Conservation (phyloP, 2,888 invertebrate genomes). For the Antitype chi region DNA sequence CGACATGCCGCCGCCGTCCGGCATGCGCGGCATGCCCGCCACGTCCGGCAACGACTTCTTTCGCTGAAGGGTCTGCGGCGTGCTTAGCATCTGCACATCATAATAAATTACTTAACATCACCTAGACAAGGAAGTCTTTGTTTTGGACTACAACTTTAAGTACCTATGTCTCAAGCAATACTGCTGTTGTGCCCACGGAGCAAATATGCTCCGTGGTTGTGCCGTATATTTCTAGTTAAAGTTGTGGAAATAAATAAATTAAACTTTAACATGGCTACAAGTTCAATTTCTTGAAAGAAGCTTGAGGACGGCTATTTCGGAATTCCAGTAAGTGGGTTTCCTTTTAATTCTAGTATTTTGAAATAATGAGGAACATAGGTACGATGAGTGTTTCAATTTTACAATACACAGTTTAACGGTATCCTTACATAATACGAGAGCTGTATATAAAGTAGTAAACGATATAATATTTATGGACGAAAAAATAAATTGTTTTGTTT, state of each 20-base stretch:
- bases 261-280: neutral
- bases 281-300: neutral
- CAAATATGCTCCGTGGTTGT: too few relatives aligned
- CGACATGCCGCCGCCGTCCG: conserved; percentile 94
- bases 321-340: neutral
- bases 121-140: neutral
- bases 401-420: neutral
- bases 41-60: conserved; percentile 99
- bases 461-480: conserved; percentile 3
- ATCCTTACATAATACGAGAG: neutral
- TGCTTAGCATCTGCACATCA: conserved; percentile 92
- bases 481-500: conserved; percentile 44
- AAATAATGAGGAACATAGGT: neutral
- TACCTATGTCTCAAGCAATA: neutral
- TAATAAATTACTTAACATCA: neutral
- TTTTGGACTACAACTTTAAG: neutral
- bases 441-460: conserved; percentile 3
- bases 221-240: neutral
- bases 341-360: neutral
- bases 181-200: neutral
- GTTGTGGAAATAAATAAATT: neutral
- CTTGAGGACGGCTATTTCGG: neutral
- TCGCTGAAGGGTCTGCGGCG: conserved; percentile 95
- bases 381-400: neutral
- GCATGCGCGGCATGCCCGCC: conserved; percentile 95